Percentiles rank a stretch among this genome's conserved stretches.
phyloP scores from a whole-genome alignment of 2,113 vertebrate species.

The Colinus virginianus region DNA sequence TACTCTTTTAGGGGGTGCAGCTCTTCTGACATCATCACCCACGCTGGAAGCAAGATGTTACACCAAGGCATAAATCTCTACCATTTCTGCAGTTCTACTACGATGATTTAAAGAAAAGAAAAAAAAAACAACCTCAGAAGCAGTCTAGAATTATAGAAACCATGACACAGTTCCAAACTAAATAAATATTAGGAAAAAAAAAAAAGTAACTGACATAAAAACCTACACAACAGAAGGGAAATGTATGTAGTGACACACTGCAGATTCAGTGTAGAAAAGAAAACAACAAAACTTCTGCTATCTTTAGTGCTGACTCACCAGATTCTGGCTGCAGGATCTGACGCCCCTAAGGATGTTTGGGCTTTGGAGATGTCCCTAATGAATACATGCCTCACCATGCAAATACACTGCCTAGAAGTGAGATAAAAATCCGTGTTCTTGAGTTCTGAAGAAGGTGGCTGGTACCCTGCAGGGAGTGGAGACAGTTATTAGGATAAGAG shows the following conservation, averaged over 20 bases:
- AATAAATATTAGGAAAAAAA: background rate
- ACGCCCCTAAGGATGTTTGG: background rate
- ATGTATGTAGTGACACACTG: background rate
- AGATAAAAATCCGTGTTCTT: background rate
- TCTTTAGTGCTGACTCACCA: slow-evolving; percentile 42
- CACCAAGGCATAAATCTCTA: slow-evolving; percentile 1
- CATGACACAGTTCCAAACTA: background rate
- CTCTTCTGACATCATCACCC: slow-evolving; percentile 8
- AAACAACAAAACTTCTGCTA: background rate
- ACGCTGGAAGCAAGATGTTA: background rate
- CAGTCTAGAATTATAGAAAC: background rate
- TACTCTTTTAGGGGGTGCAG: background rate
- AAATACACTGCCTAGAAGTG: background rate
- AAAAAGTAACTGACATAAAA: slow-evolving; percentile 41
- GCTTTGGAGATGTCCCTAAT: background rate
- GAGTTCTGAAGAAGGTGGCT: background rate
- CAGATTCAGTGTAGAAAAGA: background rate
- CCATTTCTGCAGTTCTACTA: background rate
- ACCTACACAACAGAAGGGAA: slow-evolving; percentile 8
- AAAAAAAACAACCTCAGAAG: background rate
- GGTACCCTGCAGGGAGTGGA: background rate
- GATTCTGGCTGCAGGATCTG: background rate
- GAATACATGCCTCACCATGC: background rate
- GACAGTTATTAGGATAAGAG: background rate
- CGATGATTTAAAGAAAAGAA: background rate